Percentiles rank a stretch among this genome's conserved stretches.
Conservation (phyloP, 2,888 invertebrate genomes). For the Argynnis bischoffii region DNA sequence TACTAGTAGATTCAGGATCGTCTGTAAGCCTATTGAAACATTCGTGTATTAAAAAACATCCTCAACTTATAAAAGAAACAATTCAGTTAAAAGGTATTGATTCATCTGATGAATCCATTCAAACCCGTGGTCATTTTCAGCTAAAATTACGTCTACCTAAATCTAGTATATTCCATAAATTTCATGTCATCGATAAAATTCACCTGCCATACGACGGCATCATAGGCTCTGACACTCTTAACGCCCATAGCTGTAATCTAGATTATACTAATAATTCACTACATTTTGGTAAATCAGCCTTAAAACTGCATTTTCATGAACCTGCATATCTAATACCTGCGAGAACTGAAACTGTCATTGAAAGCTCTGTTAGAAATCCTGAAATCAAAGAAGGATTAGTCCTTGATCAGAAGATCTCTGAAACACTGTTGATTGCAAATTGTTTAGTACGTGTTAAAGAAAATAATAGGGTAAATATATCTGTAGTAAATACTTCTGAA, state of each 20-base stretch:
- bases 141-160: not conserved
- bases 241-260: not conserved
- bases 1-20: slow-evolving; percentile 32
- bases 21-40: slow-evolving; percentile 28
- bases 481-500: no score
- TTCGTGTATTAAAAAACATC: slow-evolving; percentile 9
- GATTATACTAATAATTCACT: no score
- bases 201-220: not conserved
- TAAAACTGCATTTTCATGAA: no score
- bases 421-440: no score
- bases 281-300: no score
- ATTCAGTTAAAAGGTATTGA: no score
- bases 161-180: not conserved
- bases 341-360: not conserved
- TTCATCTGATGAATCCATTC: no score
- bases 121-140: not conserved
- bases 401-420: not conserved
- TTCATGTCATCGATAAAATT: not conserved
- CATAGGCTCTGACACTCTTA: not conserved
- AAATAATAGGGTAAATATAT: no score
- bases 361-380: not conserved
- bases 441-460: no score
- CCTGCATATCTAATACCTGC: no score
- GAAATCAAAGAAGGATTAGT: not conserved
- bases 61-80: not conserved